A percentile compares a stretch with the other conserved stretches of the same genome.
Conservation (phyloP, 2,113 vertebrate species). For the Zeus faber region DNA sequence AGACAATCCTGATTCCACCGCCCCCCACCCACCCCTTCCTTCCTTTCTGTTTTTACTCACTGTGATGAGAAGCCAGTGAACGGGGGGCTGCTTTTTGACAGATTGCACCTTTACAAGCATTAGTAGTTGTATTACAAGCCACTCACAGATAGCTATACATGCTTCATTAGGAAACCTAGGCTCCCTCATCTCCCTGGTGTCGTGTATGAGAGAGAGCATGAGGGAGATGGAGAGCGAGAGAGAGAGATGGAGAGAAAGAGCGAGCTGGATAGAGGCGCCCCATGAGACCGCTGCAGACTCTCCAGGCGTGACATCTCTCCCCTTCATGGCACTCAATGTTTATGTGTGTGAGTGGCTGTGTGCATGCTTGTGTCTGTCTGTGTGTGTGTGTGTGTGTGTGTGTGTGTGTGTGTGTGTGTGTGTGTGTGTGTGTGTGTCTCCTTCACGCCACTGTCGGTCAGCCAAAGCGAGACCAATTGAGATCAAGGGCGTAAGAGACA, state of each 20-base stretch:
- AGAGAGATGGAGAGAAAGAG: conserved; percentile 6
- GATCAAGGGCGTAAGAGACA: conserved; percentile 63
- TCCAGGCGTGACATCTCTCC: conserved; percentile 54
- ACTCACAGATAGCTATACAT: conserved; percentile 36
- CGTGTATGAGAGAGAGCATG: conserved; percentile 20
- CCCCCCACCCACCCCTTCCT: too few relatives aligned
- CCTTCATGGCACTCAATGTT: conserved; percentile 81
- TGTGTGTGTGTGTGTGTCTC: conserved; percentile 33
- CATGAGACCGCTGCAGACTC: conserved; percentile 52
- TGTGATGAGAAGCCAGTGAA: too few relatives aligned
- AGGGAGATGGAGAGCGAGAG: neutral
- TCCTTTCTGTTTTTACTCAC: too few relatives aligned
- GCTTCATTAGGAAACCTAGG: conserved; percentile 54
- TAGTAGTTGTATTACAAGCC: conserved; percentile 35
- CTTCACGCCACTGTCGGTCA: conserved; percentile 61
- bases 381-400: conserved; percentile 23
- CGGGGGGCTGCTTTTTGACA: neutral
- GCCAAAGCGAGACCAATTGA: conserved; percentile 62
- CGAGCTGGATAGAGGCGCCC: conserved; percentile 29
- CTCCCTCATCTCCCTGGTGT: conserved; percentile 34
- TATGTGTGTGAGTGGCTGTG: conserved; percentile 53
- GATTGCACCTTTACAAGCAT: conserved; percentile 31
- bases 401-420: conserved; percentile 14
- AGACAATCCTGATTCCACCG: too few relatives aligned
- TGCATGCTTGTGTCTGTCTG: conserved; percentile 1